Conservation (phyloP, 2,888 invertebrate species). For the Torymus texanus region DNA sequence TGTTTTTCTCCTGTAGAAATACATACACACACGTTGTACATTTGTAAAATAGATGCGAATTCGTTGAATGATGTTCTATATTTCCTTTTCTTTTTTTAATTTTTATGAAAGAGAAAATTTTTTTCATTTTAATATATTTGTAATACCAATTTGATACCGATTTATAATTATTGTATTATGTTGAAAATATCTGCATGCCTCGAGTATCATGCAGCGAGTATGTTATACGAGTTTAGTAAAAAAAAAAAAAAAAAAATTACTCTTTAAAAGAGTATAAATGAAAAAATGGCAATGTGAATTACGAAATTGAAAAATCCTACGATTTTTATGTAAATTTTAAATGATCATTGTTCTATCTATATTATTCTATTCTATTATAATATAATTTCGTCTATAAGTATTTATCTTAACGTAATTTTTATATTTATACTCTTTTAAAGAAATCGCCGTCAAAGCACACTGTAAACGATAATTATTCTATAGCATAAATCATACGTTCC, state of each 20-base stretch:
- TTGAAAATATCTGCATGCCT: constrained; percentile 4
- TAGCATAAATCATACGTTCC: too few species aligned
- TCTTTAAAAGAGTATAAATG: too few species aligned
- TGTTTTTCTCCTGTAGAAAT: constrained; percentile 31
- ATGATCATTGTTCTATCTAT: too few species aligned
- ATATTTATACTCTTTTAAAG: background rate
- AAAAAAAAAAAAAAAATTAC: too few species aligned
- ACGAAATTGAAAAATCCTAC: too few species aligned
- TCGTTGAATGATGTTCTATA: constrained; percentile 14
- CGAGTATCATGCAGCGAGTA: background rate
- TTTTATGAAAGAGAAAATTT: constrained; percentile 6
- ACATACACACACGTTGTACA: constrained; percentile 33
- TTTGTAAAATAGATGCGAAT: constrained; percentile 37
- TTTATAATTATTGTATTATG: constrained; percentile 19
- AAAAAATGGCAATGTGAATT: too few species aligned
- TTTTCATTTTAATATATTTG: constrained; percentile 35
- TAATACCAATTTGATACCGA: constrained; percentile 19
- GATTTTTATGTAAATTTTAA: too few species aligned
- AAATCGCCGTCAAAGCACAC: background rate
- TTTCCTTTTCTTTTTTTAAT: constrained; percentile 3
- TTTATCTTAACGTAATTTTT: background rate
- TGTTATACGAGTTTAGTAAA: background rate
- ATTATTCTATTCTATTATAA: too few species aligned
- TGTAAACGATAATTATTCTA: too few species aligned
- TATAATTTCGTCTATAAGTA: too few species aligned